Evolutionary conservation across 1,140 invertebrate species (phyloP), one percentile per base, ranked within the genome.

Genomic region (Drosophila murphyi): DNA sequence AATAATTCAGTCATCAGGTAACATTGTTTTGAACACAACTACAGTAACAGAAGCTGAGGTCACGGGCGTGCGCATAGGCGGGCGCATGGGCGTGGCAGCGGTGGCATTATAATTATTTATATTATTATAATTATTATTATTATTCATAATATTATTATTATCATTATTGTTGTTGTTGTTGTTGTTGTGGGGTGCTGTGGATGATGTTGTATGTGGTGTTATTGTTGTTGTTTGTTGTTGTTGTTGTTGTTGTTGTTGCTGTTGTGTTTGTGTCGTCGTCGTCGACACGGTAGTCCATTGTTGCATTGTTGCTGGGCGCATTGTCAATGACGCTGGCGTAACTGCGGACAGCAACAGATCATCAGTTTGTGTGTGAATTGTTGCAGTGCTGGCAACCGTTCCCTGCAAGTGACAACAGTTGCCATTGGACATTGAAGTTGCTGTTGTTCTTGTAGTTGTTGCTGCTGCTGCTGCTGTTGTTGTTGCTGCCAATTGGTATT

Each of bases 21-120:
- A 92, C 91, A 92, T 90, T 92, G 91, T 92, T 92, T 92, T 92
- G 85, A 92, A 92, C 81, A 92, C 91, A 92, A 92, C 91, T 92
- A 92, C 91, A 91, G 91, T 92, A 90, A 92, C 91, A 88, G 90
- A 88, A 81, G 91, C 88, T 82, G 91, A 79, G 77, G 91, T 73
- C 67, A 78, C 72, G 68, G 82, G 82, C 72, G 75, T 73, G 76
- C 70, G 71, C 65, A 62, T 73, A 48, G 68, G 51, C 51, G 65
- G 41, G 52, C 51, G 60, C 71, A 68, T 68, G 67, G 73, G 72
- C 59, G 72, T 56, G 71, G 80, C 64, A 63, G 79, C 70, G 64
- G 78, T 65, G 64, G 61, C 63, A 79, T 72, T 68, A 77, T 79
- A 68, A 57, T 72, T 54, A 7, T 47, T 59, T 55, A 60, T 71